Conservation (phyloP, 1,140 invertebrate genomes). For the Pemphigus obesinymphae region DNA sequence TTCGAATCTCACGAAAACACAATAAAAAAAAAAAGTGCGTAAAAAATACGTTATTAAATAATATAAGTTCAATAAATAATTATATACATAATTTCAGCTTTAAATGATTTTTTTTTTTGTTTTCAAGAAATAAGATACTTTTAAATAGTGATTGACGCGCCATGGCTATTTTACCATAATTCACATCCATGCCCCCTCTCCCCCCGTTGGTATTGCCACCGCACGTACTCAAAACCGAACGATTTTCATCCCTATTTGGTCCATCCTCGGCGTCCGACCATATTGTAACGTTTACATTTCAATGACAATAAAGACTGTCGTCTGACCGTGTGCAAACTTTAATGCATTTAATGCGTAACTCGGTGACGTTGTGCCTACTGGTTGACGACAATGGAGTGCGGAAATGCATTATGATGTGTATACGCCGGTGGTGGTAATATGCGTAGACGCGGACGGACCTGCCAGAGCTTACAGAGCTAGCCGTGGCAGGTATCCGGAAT, state of each 20-base stretch:
- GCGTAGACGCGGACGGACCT: rapidly evolving
- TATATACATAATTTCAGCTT: too few species aligned
- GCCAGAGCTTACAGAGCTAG: background rate
- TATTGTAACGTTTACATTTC: constrained; percentile 2
- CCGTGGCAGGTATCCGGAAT: background rate
- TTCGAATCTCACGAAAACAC: too few species aligned
- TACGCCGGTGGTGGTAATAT: background rate
- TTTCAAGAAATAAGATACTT: too few species aligned
- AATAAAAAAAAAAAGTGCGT: too few species aligned
- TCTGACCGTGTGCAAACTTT: background rate
- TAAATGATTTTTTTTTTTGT: too few species aligned
- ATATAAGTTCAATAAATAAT: too few species aligned
- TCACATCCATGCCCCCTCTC: background rate
- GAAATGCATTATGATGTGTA: constrained; percentile 6
- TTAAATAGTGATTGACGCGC: too few species aligned
- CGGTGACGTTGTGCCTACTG: background rate
- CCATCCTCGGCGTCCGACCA: background rate
- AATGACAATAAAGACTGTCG: constrained; percentile 13
- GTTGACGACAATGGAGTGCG: constrained; percentile 20
- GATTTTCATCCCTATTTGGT: background rate
- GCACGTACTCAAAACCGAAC: background rate
- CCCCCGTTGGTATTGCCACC: background rate
- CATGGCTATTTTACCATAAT: background rate
- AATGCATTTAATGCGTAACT: constrained; percentile 8
- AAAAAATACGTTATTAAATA: too few species aligned